Conservation (phyloP, 1,140 invertebrate genomes). For the Lordiphosa mommai region DNA sequence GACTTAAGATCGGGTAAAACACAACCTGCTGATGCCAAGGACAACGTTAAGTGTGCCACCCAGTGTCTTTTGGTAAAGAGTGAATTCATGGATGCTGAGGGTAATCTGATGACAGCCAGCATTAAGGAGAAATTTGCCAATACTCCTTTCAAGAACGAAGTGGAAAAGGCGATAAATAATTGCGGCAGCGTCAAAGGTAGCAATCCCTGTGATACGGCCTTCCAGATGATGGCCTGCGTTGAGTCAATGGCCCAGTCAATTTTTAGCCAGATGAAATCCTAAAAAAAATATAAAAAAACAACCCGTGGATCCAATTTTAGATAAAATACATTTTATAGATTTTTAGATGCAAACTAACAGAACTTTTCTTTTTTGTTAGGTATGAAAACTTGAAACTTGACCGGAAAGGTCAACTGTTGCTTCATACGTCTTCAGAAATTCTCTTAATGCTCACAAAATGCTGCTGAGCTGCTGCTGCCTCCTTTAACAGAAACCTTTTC, state of each 20-base stretch:
- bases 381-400: no score
- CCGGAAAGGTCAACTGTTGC: no score
- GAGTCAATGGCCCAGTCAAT: not conserved
- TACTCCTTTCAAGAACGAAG: not conserved
- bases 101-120: conserved; percentile 18
- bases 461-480: no score
- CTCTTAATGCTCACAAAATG: no score
- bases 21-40: conserved; percentile 31
- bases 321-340: not conserved
- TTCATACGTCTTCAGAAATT: no score
- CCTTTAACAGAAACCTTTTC: no score
- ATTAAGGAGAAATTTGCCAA: conserved; percentile 14
- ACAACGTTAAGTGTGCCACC: conserved; percentile 48
- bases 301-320: not conserved
- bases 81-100: conserved; percentile 48
- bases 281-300: not conserved
- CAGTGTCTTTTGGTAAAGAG: conserved; percentile 51
- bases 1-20: conserved; percentile 40
- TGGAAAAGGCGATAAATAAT: conserved; percentile 18
- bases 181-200: conserved; percentile 33
- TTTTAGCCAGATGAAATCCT: not conserved
- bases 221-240: conserved; percentile 37
- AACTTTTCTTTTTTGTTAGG: not conserved
- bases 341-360: not conserved
- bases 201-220: conserved; percentile 59